These are phyloP conservation scores for Eugnorisma glareosa DNA, from an alignment of 2,888 invertebrate species.

Conservation along the genomic window DNA sequence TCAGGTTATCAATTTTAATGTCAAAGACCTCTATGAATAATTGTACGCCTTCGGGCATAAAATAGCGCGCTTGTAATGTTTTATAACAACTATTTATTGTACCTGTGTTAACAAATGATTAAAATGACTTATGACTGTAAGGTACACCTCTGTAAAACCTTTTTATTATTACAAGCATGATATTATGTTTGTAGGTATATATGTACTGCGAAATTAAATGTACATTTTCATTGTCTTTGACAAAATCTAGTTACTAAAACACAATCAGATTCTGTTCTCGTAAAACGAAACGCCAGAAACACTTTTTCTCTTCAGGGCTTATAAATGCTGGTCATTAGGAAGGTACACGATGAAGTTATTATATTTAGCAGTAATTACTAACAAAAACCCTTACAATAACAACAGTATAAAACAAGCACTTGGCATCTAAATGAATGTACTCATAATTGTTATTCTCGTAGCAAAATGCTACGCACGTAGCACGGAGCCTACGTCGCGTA, in stretches of 20 bases:
- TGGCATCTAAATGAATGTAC: conserved; percentile 39
- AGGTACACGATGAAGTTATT: neutral
- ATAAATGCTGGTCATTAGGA: neutral
- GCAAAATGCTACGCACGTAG: conserved; percentile 51
- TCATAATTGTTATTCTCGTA: conserved; percentile 51
- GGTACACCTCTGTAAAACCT: neutral
- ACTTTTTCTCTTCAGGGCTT: neutral
- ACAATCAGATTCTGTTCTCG: neutral
- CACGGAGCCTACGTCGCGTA: conserved; percentile 41
- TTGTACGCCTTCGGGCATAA: too few species aligned
- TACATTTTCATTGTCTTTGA: neutral
- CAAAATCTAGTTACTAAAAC: neutral
- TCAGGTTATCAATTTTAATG: too few species aligned
- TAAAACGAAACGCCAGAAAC: neutral
- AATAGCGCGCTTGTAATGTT: too few species aligned
- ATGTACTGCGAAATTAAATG: neutral
- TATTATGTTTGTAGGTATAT: neutral
- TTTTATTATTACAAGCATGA: neutral
- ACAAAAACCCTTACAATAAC: conserved; percentile 1
- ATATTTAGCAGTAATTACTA: conserved; percentile 8
- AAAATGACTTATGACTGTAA: too few species aligned
- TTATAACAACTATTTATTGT: too few species aligned
- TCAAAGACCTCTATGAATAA: too few species aligned
- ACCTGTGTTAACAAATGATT: too few species aligned
- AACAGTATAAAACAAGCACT: conserved; percentile 33